Evolutionary conservation across 2,113 vertebrate species (phyloP).

Genomic region (Hippocampus guttulatus): DNA sequence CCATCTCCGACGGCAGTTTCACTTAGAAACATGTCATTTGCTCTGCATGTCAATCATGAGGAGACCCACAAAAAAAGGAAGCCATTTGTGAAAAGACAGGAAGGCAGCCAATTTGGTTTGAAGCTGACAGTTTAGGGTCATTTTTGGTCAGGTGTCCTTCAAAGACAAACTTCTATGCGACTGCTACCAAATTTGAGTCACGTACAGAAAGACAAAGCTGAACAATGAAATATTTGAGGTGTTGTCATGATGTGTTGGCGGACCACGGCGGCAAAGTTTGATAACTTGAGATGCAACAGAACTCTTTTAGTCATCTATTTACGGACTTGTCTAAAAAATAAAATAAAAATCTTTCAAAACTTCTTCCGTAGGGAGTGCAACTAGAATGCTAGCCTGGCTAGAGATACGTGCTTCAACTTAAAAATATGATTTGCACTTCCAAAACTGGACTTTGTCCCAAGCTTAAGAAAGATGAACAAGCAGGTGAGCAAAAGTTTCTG

Average conservation of each 20-base stretch:
- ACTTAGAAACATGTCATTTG: too few relatives aligned
- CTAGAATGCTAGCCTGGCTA: not conserved
- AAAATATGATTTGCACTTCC: not conserved
- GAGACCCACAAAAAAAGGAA: not conserved
- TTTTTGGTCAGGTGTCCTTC: not conserved
- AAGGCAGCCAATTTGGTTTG: not conserved
- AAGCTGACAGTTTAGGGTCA: not conserved
- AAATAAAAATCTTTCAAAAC: not conserved
- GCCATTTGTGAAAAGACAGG: not conserved
- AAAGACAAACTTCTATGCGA: not conserved
- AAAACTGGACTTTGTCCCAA: slow-evolving; percentile 3
- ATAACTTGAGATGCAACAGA: not conserved
- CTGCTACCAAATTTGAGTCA: not conserved
- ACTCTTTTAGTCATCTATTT: not conserved
- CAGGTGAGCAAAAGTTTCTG: slow-evolving; percentile 19
- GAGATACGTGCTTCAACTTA: not conserved
- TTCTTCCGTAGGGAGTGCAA: not conserved
- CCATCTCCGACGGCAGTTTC: too few relatives aligned
- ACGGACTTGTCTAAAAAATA: not conserved
- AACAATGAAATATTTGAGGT: not conserved
- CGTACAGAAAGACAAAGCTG: too few relatives aligned
- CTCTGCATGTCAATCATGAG: too few relatives aligned
- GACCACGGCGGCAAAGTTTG: not conserved
- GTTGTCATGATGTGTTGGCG: not conserved
- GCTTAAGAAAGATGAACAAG: slow-evolving; percentile 3